phyloP scores from a whole-genome alignment of 1,140 invertebrate species.

The Panagrolaimus sp. region DNA sequence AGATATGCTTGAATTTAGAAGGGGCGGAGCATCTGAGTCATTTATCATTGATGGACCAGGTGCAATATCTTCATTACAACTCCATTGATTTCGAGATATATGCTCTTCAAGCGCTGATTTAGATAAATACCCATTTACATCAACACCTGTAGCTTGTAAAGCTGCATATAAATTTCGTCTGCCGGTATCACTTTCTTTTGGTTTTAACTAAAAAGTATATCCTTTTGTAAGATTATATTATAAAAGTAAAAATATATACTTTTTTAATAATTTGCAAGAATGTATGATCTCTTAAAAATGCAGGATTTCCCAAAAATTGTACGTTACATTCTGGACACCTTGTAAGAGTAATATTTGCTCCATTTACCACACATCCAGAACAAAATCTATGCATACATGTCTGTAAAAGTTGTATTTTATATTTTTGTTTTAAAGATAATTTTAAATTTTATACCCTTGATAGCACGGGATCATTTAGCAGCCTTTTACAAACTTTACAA shows the following conservation, averaged over 20 bases:
- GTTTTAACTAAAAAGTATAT: neutral
- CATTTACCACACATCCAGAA: neutral
- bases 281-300: neutral
- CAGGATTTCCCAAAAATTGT: neutral
- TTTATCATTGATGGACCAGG: neutral
- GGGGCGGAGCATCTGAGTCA: neutral
- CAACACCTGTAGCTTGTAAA: neutral
- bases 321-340: conserved; percentile 5
- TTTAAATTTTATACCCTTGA: neutral
- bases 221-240: neutral
- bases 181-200: conserved; percentile 6
- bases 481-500: neutral
- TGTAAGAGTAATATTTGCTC: neutral
- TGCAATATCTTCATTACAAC: neutral
- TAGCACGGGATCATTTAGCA: conserved; percentile 2
- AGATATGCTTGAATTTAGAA: neutral
- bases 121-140: conserved; percentile 1
- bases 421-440: neutral
- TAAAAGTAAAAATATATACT: neutral
- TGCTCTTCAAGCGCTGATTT: neutral
- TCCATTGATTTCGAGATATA: neutral
- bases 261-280: neutral
- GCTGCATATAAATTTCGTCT: neutral
- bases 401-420: neutral
- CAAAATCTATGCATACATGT: conserved; percentile 13